Percentiles rank a stretch among this genome's conserved stretches.
Conservation (phyloP, 23 tunicate genomes). For the Styela plicata region DNA sequence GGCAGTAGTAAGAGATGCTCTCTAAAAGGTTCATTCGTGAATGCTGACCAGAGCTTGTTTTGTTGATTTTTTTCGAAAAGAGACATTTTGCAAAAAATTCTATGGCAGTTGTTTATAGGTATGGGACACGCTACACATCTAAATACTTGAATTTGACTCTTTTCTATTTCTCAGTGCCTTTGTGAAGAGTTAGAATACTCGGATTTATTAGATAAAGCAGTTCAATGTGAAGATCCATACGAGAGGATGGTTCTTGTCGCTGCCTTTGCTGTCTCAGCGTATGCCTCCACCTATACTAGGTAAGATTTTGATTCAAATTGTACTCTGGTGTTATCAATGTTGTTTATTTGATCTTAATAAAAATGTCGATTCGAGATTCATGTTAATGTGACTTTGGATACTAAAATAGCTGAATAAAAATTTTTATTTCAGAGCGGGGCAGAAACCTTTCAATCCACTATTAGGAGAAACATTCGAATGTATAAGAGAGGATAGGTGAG, state of each 20-base stretch:
- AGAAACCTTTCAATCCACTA: conserved; percentile 93
- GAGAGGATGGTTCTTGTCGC: conserved; percentile 82
- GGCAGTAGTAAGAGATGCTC: too few relatives aligned
- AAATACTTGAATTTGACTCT: neutral
- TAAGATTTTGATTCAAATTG: neutral
- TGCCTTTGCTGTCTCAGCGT: conserved; percentile 82
- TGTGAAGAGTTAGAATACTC: conserved; percentile 92
- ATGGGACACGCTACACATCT: too few relatives aligned
- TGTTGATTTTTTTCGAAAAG: too few relatives aligned
- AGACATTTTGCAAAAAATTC: too few relatives aligned
- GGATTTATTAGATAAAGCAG: conserved; percentile 72
- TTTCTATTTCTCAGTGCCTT: conserved; percentile 36
- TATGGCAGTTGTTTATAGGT: too few relatives aligned
- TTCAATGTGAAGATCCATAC: conserved; percentile 48
- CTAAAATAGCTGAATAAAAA: too few relatives aligned
- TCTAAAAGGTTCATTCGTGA: too few relatives aligned
- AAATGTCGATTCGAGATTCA: too few relatives aligned
- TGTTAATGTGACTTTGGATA: too few relatives aligned
- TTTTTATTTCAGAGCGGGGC: conserved; percentile 76
- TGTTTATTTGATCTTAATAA: too few relatives aligned
- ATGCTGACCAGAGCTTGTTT: too few relatives aligned
- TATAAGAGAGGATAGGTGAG: conserved; percentile 81
- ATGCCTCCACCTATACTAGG: conserved; percentile 82
- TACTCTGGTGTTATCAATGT: too few relatives aligned
- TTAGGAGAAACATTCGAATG: conserved; percentile 95